Evolutionary conservation across 2,888 invertebrate species (phyloP), one percentile per base, ranked within the genome.

Genomic region (Ormyrus rosae): DNA sequence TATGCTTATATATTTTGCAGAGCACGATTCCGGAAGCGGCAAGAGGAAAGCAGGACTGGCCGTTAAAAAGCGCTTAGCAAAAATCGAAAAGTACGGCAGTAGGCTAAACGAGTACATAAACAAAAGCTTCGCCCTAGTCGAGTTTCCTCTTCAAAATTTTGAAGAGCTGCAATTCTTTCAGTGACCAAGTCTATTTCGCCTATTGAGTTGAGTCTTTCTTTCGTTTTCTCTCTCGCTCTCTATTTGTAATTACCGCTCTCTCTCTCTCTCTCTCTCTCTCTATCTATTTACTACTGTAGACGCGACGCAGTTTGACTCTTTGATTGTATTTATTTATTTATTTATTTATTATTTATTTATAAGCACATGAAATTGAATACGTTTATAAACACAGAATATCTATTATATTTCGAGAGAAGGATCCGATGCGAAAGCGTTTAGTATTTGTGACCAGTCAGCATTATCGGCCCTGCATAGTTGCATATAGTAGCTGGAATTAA

Each of bases 11-110:
- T 82, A 72, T 78, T 82, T 83, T 83, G 55, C 83, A 83, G 83
- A 83, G 65, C 50, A 83, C 72, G 80, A 81, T 80, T 65, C 77
- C 76, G 72, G 80, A 65, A 77, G 75, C 55, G 68, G 67, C 83
- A 80, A 78, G 77, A 83, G 75, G 78, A 80, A 58, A 46, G 51
- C 78, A 79, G 76, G 61, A 75, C 46, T 79, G 79, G 81, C 75
- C 53, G 72, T 83, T 74, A 81, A 75, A 83, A 83, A 83, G 68
- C 80, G 71, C 71, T 78, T 83, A 82, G 83, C 78, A 79, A 82
- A 82, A 84, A 83, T 85, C 53, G 84, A 84, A 83, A 84, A 82
- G 76, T 85, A 85, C 79, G 82, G 85, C 84, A 84, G 79, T 84
- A 84, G 84, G 75, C 84, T 85, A 80, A 84, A 83, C 68, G 83